Conservation (phyloP, 2,113 vertebrate species). For the Atractosteus spatula region DNA sequence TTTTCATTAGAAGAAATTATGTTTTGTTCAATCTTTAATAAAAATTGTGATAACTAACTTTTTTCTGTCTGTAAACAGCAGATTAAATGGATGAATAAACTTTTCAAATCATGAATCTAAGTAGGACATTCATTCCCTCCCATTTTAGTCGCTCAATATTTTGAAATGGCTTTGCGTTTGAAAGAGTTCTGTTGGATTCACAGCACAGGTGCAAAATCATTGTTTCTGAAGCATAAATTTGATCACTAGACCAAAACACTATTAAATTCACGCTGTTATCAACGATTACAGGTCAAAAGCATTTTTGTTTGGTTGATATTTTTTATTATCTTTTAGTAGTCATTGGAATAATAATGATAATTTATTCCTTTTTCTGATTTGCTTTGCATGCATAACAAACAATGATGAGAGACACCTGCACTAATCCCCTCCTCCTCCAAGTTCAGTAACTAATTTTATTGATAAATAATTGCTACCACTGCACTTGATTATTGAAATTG, state of each 20-base stretch:
- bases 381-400: conserved; percentile 82
- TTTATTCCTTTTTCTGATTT: conserved; percentile 71
- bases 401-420: conserved; percentile 86
- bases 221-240: conserved; percentile 67
- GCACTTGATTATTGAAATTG: conserved; percentile 91
- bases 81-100: conserved; percentile 20
- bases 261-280: conserved; percentile 66
- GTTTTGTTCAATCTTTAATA: neutral
- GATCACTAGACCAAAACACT: conserved; percentile 75
- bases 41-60: too few species aligned
- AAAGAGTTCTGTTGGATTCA: conserved; percentile 49
- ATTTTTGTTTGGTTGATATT: conserved; percentile 77
- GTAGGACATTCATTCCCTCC: conserved; percentile 15
- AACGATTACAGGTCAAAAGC: conserved; percentile 82
- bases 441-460: conserved; percentile 95
- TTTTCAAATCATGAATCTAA: conserved; percentile 10
- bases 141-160: conserved; percentile 28
- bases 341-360: conserved; percentile 82
- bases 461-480: conserved; percentile 93
- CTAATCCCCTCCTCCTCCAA: conserved; percentile 82
- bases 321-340: conserved; percentile 80
- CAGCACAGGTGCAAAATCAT: conserved; percentile 82
- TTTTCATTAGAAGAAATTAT: too few species aligned
- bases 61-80: conserved; percentile 9
- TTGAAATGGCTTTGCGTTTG: conserved; percentile 57